phyloP scores from a whole-genome alignment of 2,888 invertebrate genomes.

The Sicus ferrugineus region DNA sequence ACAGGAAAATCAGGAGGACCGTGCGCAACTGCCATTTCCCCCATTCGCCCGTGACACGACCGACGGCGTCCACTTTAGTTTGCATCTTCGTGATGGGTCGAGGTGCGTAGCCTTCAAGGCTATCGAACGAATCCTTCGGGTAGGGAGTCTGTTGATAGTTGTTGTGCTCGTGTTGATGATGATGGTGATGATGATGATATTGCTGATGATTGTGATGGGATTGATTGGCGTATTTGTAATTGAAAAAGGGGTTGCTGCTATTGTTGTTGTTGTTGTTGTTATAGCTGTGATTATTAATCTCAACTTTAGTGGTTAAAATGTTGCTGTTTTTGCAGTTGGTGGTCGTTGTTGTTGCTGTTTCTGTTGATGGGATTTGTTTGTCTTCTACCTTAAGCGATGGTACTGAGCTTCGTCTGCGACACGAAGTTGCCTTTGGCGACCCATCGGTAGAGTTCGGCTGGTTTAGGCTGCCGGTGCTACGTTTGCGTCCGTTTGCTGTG shows the following conservation, averaged over 20 bases:
- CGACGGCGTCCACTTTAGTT: constrained; percentile 64
- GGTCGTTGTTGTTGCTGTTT: constrained; percentile 25
- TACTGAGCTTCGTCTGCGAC: constrained; percentile 52
- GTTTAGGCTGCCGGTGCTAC: constrained; percentile 37
- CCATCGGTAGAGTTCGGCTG: constrained; percentile 14
- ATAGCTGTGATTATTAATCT: constrained; percentile 36
- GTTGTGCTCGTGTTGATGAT: constrained; percentile 5
- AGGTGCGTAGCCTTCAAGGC: constrained; percentile 55
- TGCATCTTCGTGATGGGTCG: constrained; percentile 54
- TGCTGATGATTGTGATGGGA: constrained; percentile 50
- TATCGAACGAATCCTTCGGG: constrained; percentile 57
- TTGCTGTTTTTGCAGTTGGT: constrained; percentile 15
- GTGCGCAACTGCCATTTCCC: constrained; percentile 66
- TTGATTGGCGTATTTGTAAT: constrained; percentile 36
- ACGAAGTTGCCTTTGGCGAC: constrained; percentile 38
- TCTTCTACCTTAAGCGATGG: constrained; percentile 31
- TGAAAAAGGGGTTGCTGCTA: constrained; percentile 32
- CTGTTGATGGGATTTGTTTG: constrained; percentile 29
- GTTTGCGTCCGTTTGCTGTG: constrained; percentile 36
- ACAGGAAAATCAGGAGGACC: constrained; percentile 63
- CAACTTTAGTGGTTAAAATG: constrained; percentile 8
- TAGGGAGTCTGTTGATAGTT: constrained; percentile 48
- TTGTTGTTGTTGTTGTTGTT: constrained; percentile 25
- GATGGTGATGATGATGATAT: constrained; percentile 9
- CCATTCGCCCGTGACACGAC: constrained; percentile 63